Conservation (phyloP, 1,140 invertebrate species). For the Caenorhabditis elegans region WBcel235 BX284604.4:9072501-9073000, state of each 20-base stretch:
- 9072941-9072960: no score
- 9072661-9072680: not conserved
- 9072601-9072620: not conserved
- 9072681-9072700: not conserved
- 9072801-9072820: slow-evolving; percentile 3
- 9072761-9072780: no score
- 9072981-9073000: no score
- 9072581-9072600: not conserved
- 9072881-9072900: not conserved
- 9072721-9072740: slow-evolving; percentile 10
- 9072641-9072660: not conserved
- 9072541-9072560: not conserved
- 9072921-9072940: no score
- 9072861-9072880: not conserved
- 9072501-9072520: not conserved
- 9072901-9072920: not conserved
- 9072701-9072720: not conserved
- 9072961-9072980: no score
- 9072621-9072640: slow-evolving; percentile 12
- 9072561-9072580: not conserved
- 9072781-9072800: slow-evolving; percentile 11
- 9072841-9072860: not conserved
- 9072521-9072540: not conserved
- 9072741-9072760: no score
- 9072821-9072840: not conserved